These are phyloP conservation scores for Turritopsis rubra DNA, from an alignment of 30 jellyfish, hydroid and myxozoan genomes.

Conservation along the genomic window DNA sequence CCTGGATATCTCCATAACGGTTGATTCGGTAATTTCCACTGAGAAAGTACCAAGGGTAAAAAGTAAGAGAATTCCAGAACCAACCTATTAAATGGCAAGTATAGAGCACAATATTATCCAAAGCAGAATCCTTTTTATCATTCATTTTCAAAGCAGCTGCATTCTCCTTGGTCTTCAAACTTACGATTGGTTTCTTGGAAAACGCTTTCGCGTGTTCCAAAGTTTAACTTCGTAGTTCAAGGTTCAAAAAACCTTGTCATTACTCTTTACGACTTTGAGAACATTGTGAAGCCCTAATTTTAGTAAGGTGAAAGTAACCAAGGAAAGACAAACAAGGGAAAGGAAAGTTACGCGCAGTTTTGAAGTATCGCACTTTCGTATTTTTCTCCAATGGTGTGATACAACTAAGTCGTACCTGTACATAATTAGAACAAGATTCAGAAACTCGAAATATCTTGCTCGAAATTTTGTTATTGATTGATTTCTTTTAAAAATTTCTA, in stretches of 20 bases:
- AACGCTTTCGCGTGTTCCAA: neutral
- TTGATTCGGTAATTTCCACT: conserved; percentile 62
- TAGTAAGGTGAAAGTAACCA: neutral
- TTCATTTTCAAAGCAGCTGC: neutral
- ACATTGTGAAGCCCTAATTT: neutral
- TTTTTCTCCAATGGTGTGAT: neutral
- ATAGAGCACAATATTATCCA: conserved; percentile 42
- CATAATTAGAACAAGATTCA: neutral
- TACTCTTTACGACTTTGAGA: neutral
- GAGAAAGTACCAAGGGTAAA: conserved; percentile 71
- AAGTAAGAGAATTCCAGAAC: conserved; percentile 91
- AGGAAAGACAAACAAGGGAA: neutral
- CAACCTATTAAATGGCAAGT: conserved; percentile 87
- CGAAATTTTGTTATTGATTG: conserved; percentile 7
- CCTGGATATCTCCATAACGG: conserved; percentile 66
- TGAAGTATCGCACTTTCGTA: neutral
- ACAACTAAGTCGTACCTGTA: neutral
- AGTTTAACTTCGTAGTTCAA: neutral
- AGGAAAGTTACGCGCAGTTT: neutral
- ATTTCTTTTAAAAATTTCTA: neutral
- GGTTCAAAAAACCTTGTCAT: neutral
- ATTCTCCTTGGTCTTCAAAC: neutral
- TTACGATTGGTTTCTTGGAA: neutral
- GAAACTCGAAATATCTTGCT: conserved; percentile 9
- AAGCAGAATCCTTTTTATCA: conserved; percentile 19